These are phyloP conservation scores for Thaumatotibia leucotreta DNA, from an alignment of 1,140 invertebrate species.

Conservation along the genomic window DNA sequence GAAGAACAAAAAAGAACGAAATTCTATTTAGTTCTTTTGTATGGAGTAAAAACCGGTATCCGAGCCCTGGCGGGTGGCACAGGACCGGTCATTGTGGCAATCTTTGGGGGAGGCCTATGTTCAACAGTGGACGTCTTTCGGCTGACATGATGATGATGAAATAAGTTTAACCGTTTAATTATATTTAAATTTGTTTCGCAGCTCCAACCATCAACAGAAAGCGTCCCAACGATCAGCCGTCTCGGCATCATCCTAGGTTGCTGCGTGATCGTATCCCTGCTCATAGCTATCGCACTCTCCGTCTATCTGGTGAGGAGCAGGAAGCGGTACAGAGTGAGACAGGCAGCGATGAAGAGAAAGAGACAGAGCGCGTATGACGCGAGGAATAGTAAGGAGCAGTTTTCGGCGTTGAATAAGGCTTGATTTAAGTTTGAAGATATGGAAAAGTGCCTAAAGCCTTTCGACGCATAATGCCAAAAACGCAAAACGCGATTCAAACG, in stretches of 20 bases:
- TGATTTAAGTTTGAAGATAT: conserved; percentile 15
- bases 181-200: conserved; percentile 41
- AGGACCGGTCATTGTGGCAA: no score
- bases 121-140: no score
- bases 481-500: no score
- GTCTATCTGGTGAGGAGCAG: conserved; percentile 57
- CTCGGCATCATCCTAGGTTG: conserved; percentile 50
- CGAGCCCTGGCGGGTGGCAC: no score
- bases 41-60: no score
- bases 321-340: conserved; percentile 41
- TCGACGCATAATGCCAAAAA: no score
- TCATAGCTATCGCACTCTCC: conserved; percentile 49
- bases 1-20: no score
- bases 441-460: no score
- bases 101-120: no score
- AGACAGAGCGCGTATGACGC: conserved; percentile 52
- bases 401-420: conserved; percentile 56
- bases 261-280: conserved; percentile 46
- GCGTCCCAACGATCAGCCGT: conserved; percentile 29
- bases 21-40: no score
- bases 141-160: no score
- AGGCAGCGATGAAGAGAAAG: conserved; percentile 56
- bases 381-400: conserved; percentile 51
- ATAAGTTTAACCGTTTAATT: no score
- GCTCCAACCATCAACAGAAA: conserved; percentile 47